phyloP scores from a whole-genome alignment of 2,888 invertebrate species.

The Scaptomyza reducta region DNA sequence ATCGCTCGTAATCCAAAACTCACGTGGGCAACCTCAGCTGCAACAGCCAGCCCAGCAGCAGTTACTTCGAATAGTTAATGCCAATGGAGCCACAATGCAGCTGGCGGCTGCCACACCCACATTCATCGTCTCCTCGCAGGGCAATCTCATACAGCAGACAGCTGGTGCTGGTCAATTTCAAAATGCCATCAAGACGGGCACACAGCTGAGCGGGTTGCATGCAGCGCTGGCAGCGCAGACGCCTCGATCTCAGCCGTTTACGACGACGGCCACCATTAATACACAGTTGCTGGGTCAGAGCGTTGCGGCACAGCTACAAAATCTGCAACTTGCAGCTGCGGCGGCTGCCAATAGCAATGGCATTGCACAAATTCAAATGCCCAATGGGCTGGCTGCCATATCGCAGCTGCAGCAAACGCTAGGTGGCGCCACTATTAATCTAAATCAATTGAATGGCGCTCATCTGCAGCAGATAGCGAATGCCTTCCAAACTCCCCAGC shows the following conservation, averaged over 20 bases:
- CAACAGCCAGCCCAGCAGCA: conserved; percentile 85
- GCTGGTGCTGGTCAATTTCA: conserved; percentile 82
- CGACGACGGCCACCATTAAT: conserved; percentile 82
- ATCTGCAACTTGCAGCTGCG: conserved; percentile 82
- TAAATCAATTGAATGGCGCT: conserved; percentile 83
- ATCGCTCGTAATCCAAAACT: conserved; percentile 84
- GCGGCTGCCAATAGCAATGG: conserved; percentile 81
- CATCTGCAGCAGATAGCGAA: conserved; percentile 83
- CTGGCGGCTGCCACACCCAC: conserved; percentile 85
- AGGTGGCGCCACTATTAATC: conserved; percentile 82
- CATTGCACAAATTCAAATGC: conserved; percentile 84
- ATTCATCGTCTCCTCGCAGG: conserved; percentile 85
- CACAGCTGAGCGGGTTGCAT: conserved; percentile 83
- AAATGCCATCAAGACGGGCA: conserved; percentile 82
- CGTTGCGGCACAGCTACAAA: conserved; percentile 83
- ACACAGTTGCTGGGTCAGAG: conserved; percentile 83
- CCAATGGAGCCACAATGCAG: conserved; percentile 87
- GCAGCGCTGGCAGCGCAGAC: conserved; percentile 80
- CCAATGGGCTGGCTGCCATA: conserved; percentile 83
- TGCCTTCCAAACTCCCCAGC: conserved; percentile 83
- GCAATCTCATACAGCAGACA: conserved; percentile 84
- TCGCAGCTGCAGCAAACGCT: conserved; percentile 84
- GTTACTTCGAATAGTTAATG: conserved; percentile 87
- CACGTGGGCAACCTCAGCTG: conserved; percentile 82
- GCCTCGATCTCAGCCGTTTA: conserved; percentile 84